Base-by-base conservation (phyloP, 2,113 vertebrate genomes). In the Malurus elegans region DNA sequence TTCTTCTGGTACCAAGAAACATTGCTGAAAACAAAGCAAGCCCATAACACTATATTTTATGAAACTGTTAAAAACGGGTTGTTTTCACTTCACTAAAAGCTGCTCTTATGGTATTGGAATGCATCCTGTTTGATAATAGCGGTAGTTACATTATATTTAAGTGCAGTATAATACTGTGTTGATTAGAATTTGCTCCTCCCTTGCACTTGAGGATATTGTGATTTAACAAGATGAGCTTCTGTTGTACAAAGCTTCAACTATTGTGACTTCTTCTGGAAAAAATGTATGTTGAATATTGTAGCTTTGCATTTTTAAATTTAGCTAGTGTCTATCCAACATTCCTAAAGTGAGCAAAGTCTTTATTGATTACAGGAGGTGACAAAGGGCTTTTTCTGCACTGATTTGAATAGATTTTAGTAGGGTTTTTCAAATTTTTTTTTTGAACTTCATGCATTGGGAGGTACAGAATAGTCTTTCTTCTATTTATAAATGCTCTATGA, bases 71-170 rank as follows among this genome's bases (percentile, higher is more conserved):
- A 88, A 94, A 93, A 92, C 57, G 2, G 67, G 86, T 54, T 88
- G 56, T 80, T 92, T 95, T 93, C 86, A 83, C 42, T 94, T 88
- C 71, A 83, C 64, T 90, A 36, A 88, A 88, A 87, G 56, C 45
- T 80, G n/a, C 11, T 75, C 13, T 75, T 86, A 20, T 0, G 2
- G 13, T n/a, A 28, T 44, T 91, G 54, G n/a, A 69, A 56, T 79
- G 32, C 10, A 57, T 20, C 5, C 16, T 66, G 3, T 53, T 79
- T 85, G 32, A 75, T 86, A 62, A 24, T 56, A 25, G 47, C 34
- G 21, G 4, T 72, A 38, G 25, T 79, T 89, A 32, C 13, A 24
- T 31, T 67, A 45, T 50, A 17, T 17, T 88, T 53, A 23, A 79
- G 10, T 67, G 29, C 12, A 42, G 8, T 47, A 17, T 66, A 51